phyloP scores from a whole-genome alignment of 2,113 vertebrate genomes.

The Cochlearius cochlearius region DNA sequence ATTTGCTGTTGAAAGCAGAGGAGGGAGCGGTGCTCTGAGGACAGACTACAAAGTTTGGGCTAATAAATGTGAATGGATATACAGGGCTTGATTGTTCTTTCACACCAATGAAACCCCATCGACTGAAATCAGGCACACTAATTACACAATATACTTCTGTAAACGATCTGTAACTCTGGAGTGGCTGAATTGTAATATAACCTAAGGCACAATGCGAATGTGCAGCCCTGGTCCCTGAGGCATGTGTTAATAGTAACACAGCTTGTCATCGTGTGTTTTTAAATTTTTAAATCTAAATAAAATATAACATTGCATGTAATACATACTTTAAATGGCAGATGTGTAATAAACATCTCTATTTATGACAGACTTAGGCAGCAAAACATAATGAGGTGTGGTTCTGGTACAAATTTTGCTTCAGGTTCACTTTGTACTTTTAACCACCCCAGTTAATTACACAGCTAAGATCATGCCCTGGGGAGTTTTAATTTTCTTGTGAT shows the following conservation, averaged over 20 bases:
- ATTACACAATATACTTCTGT: slow-evolving; percentile 34
- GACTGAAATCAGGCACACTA: slow-evolving; percentile 13
- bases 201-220: neutral
- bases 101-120: neutral
- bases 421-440: slow-evolving; percentile 66
- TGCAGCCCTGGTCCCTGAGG: neutral
- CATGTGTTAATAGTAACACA: slow-evolving; percentile 45
- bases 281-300: slow-evolving; percentile 54
- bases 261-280: slow-evolving; percentile 37
- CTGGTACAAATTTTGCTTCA: slow-evolving; percentile 57
- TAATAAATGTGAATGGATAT: slow-evolving; percentile 36
- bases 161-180: slow-evolving; percentile 31
- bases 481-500: slow-evolving; percentile 74
- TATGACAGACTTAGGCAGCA: slow-evolving; percentile 53
- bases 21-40: neutral
- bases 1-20: neutral
- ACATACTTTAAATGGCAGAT: slow-evolving; percentile 33
- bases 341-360: slow-evolving; percentile 63
- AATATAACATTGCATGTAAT: slow-evolving; percentile 21
- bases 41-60: neutral
- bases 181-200: neutral
- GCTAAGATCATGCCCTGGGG: slow-evolving; percentile 63
- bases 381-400: slow-evolving; percentile 58
- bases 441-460: slow-evolving; percentile 64
- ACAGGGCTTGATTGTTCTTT: slow-evolving; percentile 31